Percentiles rank a stretch among this genome's conserved stretches.
phyloP scores from a whole-genome alignment of 1,140 invertebrate species.

The Mesaphorura yosii region DNA sequence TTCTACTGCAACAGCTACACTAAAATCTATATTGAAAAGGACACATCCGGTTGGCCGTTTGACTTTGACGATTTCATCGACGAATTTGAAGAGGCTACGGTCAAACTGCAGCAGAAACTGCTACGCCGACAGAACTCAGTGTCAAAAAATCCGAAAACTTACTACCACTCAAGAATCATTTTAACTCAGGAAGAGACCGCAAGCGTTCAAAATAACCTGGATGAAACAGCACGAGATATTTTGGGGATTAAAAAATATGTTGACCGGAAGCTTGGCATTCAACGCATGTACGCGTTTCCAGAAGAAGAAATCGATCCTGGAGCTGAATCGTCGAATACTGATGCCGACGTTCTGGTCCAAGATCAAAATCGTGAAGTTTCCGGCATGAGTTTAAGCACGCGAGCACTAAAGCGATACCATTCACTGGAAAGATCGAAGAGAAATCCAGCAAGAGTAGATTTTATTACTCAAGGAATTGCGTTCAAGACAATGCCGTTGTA shows the following conservation, averaged over 20 bases:
- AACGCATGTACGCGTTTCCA: not conserved
- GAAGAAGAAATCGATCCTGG: slow-evolving; percentile 1
- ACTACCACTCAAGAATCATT: no score
- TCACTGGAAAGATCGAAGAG: no score
- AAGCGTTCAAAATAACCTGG: slow-evolving; percentile 20
- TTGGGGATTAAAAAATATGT: slow-evolving; percentile 12
- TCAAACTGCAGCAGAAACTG: slow-evolving; percentile 22
- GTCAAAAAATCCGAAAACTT: slow-evolving; percentile 16
- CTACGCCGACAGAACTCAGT: not conserved
- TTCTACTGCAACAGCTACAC: slow-evolving; percentile 28
- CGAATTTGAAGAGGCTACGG: slow-evolving; percentile 24
- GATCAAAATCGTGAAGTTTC: no score
- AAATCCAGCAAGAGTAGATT: not conserved
- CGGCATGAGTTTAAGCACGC: no score
- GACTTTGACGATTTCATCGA: slow-evolving; percentile 27
- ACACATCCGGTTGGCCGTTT: slow-evolving; percentile 24
- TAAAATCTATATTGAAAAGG: slow-evolving; percentile 19
- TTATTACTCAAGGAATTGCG: not conserved
- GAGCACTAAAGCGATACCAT: not conserved
- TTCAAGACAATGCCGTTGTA: slow-evolving; percentile 20
- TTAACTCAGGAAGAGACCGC: slow-evolving; percentile 11
- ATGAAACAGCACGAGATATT: slow-evolving; percentile 20
- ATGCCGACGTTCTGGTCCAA: no score
- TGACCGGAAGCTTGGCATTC: slow-evolving; percentile 7
- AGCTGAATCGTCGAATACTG: slow-evolving; percentile 6